Conservation (phyloP, 1,140 invertebrate genomes). For the Musca domestica region DNA sequence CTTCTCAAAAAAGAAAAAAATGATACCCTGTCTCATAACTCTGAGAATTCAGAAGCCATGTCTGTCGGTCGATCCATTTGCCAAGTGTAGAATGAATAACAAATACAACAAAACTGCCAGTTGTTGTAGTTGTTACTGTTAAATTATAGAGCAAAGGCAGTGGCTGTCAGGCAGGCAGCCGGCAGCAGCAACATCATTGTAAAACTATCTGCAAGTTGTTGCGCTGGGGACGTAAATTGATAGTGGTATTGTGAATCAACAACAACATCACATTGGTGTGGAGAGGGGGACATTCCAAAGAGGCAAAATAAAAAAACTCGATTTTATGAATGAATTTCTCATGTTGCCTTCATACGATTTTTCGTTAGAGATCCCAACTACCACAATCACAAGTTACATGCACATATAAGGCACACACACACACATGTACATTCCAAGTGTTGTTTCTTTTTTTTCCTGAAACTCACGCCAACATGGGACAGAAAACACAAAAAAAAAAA, state of each 20-base stretch:
- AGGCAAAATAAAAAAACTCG: background rate
- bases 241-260: background rate
- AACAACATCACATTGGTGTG: no score
- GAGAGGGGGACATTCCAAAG: background rate
- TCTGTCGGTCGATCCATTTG: no score
- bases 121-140: no score
- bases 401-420: background rate
- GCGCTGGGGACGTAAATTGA: background rate
- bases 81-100: no score
- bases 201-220: slow-evolving; percentile 11
- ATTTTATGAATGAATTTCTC: slow-evolving; percentile 22
- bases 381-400: background rate
- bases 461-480: no score
- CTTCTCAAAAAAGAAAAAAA: no score
- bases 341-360: slow-evolving; percentile 20
- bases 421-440: background rate
- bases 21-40: no score
- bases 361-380: background rate
- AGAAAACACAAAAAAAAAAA: no score
- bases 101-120: no score
- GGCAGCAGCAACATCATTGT: background rate
- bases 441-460: background rate
- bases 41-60: no score
- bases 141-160: no score
- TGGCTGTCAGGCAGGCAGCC: no score